A percentile compares a stretch with the other conserved stretches of the same genome.
These are phyloP conservation scores for Platycheirus rosarum DNA, from an alignment of 2,888 invertebrate species.

Conservation along the genomic window DNA sequence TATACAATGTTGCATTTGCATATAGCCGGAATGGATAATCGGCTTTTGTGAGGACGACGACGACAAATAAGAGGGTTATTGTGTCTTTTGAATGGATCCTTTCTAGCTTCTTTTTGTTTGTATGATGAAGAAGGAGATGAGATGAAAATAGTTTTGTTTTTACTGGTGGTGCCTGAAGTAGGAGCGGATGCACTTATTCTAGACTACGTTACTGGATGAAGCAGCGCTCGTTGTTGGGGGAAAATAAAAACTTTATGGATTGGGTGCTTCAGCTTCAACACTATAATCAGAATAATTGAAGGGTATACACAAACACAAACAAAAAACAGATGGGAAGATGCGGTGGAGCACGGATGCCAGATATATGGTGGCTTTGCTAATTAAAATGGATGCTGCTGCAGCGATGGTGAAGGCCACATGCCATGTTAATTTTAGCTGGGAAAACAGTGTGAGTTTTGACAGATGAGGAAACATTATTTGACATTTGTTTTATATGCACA, in stretches of 20 bases:
- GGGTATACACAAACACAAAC: constrained; percentile 34
- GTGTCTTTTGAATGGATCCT: constrained; percentile 48
- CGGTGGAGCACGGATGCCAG: constrained; percentile 34
- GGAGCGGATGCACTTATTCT: constrained; percentile 56
- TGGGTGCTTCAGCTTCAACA: constrained; percentile 68
- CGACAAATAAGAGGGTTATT: constrained; percentile 64
- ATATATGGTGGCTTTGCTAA: constrained; percentile 45
- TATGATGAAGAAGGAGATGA: constrained; percentile 56
- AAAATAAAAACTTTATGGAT: constrained; percentile 43
- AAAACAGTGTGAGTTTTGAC: constrained; percentile 7
- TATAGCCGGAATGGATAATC: constrained; percentile 68
- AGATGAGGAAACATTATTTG: neutral
- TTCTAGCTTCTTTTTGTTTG: constrained; percentile 34
- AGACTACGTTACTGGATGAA: constrained; percentile 55
- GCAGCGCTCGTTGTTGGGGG: constrained; percentile 34
- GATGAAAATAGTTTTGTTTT: constrained; percentile 54
- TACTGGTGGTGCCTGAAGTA: constrained; percentile 44
- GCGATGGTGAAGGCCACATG: constrained; percentile 28
- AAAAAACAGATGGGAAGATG: constrained; percentile 49
- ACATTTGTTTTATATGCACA: neutral
- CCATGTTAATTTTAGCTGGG: constrained; percentile 18
- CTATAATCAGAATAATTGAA: constrained; percentile 69
- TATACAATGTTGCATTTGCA: constrained; percentile 57
- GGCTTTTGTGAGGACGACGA: constrained; percentile 66
- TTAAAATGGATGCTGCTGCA: constrained; percentile 48